Conservation (phyloP, 2,888 invertebrate species). For the Ochropacha duplaris region DNA sequence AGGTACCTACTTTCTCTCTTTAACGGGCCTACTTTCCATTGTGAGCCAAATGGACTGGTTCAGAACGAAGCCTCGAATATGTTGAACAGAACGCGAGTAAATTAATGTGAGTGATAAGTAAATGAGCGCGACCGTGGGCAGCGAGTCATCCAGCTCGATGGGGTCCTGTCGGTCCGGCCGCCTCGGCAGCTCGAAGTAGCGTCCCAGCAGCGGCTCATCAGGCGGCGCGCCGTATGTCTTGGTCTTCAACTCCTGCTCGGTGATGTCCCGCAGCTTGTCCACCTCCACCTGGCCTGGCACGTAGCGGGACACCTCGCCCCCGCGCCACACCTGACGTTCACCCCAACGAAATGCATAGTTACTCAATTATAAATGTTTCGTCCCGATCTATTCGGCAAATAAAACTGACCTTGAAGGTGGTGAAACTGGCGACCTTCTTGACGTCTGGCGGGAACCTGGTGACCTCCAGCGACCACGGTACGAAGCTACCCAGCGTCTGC, state of each 20-base stretch:
- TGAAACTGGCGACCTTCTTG: constrained; percentile 87
- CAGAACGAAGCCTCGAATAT: too few species aligned
- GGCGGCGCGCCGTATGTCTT: constrained; percentile 81
- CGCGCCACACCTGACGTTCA: constrained; percentile 72
- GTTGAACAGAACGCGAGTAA: too few species aligned
- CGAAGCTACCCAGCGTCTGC: constrained; percentile 89
- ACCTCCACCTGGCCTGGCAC: constrained; percentile 74
- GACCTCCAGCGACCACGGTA: constrained; percentile 83
- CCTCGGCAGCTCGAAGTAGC: constrained; percentile 80
- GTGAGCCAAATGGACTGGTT: too few species aligned
- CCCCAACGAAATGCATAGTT: too few species aligned
- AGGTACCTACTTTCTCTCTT: too few species aligned
- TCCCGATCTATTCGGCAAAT: not conserved
- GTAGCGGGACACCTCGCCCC: constrained; percentile 76
- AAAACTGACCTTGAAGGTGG: constrained; percentile 87
- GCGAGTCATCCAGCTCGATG: constrained; percentile 84
- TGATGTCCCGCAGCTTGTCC: constrained; percentile 67
- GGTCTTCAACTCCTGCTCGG: constrained; percentile 62
- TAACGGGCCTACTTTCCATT: too few species aligned
- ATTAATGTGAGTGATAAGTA: not conserved
- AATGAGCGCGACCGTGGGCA: constrained; percentile 64
- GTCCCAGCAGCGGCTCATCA: constrained; percentile 82
- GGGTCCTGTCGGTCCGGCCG: constrained; percentile 74
- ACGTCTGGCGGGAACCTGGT: constrained; percentile 88
- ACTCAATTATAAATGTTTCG: too few species aligned